Conservation (phyloP, 2,888 invertebrate species). For the Lottia scabra region DNA sequence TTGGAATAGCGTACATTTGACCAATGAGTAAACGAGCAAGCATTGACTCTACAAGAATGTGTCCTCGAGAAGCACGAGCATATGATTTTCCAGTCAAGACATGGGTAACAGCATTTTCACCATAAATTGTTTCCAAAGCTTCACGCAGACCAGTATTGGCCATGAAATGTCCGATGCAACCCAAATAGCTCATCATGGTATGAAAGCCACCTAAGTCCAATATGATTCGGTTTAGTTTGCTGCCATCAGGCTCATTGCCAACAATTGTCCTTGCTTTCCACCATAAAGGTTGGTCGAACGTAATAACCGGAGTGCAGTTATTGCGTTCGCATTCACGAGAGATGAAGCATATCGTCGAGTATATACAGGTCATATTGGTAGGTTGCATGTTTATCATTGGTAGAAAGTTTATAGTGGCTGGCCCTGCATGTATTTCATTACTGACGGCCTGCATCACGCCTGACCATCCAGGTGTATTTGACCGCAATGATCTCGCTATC, state of each 20-base stretch:
- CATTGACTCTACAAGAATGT: not conserved
- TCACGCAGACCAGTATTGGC: not conserved
- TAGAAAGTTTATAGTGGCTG: conserved; percentile 18
- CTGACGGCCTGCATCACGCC: conserved; percentile 37
- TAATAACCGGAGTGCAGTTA: not conserved
- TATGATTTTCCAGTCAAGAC: not conserved
- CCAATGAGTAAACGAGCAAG: not conserved
- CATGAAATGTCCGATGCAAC: not conserved
- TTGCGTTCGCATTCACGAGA: not conserved
- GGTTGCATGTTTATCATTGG: not conserved
- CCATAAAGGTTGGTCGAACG: not conserved
- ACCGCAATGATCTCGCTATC: conserved; percentile 13
- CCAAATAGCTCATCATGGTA: not conserved
- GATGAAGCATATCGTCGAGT: not conserved
- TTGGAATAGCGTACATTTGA: not conserved
- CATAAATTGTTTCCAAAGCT: too few species aligned
- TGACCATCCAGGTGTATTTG: conserved; percentile 33
- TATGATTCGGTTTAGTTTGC: not conserved
- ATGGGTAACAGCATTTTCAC: not conserved
- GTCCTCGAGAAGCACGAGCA: conserved; percentile 11
- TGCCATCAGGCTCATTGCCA: not conserved
- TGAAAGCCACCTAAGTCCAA: not conserved
- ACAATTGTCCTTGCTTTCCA: not conserved
- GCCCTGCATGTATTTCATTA: conserved; percentile 32
- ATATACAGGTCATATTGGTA: not conserved